Evolutionary conservation across 1,140 invertebrate genomes (phyloP), one percentile per base, ranked within the genome.

Genomic region (Penaeus chinensis): DNA sequence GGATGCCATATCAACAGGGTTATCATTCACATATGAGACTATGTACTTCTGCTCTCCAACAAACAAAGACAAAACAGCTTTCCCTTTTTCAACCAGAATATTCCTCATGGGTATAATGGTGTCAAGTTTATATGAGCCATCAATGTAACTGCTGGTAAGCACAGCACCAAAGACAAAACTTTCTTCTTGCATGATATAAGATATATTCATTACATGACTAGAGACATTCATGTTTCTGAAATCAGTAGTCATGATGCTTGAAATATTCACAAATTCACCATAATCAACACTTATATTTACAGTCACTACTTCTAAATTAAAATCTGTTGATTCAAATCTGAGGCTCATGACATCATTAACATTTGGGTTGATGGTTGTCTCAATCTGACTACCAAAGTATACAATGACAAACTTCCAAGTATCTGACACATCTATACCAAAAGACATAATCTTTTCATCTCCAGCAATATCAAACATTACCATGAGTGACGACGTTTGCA

Each of bases 371-470:
- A 27, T 63, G 16, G 42, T 76, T 20, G 82, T 63, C 24, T 82
- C 69, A 8, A 87, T 22, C 13, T 65, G 37, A 74, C 62, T 47
- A 18, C 81, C 42, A 2, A 83, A 63, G 18, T 77, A 8, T 18
- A 8, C 27, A 24, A 47, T 20, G 16, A 20, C 22, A 18, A 86
- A 27, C 37, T 20, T 77, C 60, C 54, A 63, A 47, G n/a, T 66
- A 47, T 87, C 11, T 22, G 20, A 27, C 22, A 71, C 62, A 24
- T 82, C 62, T 11, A 83, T 42, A 82, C 76, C 32, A 54, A 78
- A 11, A 66, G 86, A 83, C 18, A 87, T 20, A 61, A 74, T 63
- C 24, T 83, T 65, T 83, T 27, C 66, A 47, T 83, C 86, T 37
- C 24, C 27, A 24, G 32, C 54, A 24, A 87, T 62, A 13, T 82